A percentile compares a stretch with the other conserved stretches of the same genome.
phyloP scores from a whole-genome alignment of 2,888 invertebrate genomes.

The Xylocampa areola region DNA sequence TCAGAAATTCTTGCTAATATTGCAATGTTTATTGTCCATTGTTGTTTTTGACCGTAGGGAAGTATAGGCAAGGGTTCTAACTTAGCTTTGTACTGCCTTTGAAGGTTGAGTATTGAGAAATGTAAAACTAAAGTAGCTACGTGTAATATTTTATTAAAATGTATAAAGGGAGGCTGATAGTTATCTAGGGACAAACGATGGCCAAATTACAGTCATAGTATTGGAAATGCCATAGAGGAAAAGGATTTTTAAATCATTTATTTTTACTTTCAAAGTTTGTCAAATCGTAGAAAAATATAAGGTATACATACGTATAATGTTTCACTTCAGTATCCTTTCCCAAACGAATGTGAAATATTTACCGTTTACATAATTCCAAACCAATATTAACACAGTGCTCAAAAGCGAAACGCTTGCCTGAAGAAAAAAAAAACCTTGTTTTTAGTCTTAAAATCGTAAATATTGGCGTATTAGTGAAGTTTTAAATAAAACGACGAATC shows the following conservation, averaged over 20 bases:
- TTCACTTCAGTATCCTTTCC: not conserved
- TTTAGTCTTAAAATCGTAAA: constrained; percentile 20
- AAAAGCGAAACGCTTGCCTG: constrained; percentile 10
- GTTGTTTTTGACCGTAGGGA: constrained; percentile 30
- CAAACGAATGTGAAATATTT: constrained; percentile 9
- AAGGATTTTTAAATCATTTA: no score
- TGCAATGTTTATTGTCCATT: constrained; percentile 57
- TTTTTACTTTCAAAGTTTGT: no score
- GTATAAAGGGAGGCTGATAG: no score
- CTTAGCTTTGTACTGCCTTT: constrained; percentile 14
- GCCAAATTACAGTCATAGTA: no score
- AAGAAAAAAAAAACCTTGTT: not conserved
- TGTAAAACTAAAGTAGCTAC: not conserved
- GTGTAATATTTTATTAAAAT: no score
- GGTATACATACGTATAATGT: not conserved
- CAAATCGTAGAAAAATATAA: no score
- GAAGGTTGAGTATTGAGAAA: constrained; percentile 4
- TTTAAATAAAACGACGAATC: constrained; percentile 12
- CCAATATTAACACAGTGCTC: constrained; percentile 33
- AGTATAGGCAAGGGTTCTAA: constrained; percentile 1
- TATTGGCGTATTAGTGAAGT: constrained; percentile 10
- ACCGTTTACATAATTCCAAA: constrained; percentile 15
- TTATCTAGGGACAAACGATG: no score
- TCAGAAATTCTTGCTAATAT: constrained; percentile 68
- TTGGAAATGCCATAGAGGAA: no score